Evolutionary conservation across 1,140 invertebrate genomes (phyloP).

Genomic region (Musca vetustissima): DNA sequence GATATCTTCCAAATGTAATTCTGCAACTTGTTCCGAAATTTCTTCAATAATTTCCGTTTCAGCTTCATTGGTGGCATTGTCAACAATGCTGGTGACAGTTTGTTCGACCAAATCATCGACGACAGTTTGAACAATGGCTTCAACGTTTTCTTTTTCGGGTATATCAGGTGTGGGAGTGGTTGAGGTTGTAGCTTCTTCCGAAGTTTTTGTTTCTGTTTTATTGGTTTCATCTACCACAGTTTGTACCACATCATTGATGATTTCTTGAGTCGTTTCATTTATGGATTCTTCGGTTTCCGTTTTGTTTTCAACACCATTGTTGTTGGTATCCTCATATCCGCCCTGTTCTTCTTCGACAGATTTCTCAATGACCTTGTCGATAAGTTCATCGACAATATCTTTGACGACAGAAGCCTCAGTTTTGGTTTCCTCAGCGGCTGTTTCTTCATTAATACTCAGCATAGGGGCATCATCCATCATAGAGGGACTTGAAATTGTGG

Average conservation of each 20-base stretch:
- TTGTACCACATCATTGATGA: constrained; percentile 46
- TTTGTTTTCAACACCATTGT: constrained; percentile 35
- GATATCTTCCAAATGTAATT: neutral
- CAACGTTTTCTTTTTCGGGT: constrained; percentile 34
- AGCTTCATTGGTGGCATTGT: constrained; percentile 6
- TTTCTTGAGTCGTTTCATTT: constrained; percentile 38
- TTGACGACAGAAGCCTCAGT: constrained; percentile 37
- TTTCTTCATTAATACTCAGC: constrained; percentile 27
- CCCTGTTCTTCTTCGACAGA: neutral
- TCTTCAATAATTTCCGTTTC: constrained; percentile 18
- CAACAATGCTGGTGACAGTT: constrained; percentile 38
- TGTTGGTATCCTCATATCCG: constrained; percentile 46
- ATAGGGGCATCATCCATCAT: constrained; percentile 27
- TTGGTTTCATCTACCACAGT: constrained; percentile 35
- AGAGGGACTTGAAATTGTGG: constrained; percentile 29
- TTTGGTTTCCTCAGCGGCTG: neutral
- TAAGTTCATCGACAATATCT: constrained; percentile 49
- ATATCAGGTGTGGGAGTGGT: constrained; percentile 5
- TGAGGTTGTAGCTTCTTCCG: neutral
- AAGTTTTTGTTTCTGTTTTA: neutral
- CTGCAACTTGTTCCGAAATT: neutral
- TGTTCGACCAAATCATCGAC: constrained; percentile 44
- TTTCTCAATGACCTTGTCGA: constrained; percentile 42
- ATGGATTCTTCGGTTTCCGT: constrained; percentile 24
- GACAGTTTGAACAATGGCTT: constrained; percentile 45